Evolutionary conservation across 2,888 invertebrate species (phyloP).

Genomic region (Tachystola acroxantha): DNA sequence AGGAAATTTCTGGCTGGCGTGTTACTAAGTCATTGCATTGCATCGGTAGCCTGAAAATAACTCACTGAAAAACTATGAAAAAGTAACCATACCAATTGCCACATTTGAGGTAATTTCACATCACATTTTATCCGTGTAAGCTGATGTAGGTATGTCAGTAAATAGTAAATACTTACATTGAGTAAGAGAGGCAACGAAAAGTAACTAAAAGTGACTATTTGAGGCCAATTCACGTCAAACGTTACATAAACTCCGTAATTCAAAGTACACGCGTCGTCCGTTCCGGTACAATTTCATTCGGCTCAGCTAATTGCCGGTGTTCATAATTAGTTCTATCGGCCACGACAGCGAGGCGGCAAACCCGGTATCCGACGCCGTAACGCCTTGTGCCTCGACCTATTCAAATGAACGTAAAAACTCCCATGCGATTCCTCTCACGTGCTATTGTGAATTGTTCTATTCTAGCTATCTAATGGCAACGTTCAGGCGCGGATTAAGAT

Average conservation of each 20-base stretch:
- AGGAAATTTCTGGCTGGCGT: no score
- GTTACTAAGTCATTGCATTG: no score
- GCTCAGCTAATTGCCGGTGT: slow-evolving; percentile 23
- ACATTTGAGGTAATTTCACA: no score
- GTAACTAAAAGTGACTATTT: no score
- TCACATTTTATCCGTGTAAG: no score
- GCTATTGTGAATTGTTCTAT: slow-evolving; percentile 67
- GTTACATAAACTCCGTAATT: slow-evolving; percentile 7
- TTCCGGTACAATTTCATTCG: slow-evolving; percentile 18
- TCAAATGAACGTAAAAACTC: slow-evolving; percentile 49
- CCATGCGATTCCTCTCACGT: slow-evolving; percentile 68
- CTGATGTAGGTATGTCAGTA: no score
- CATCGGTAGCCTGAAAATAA: no score
- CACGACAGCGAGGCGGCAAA: slow-evolving; percentile 22
- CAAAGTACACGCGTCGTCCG: slow-evolving; percentile 1
- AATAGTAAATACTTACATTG: no score
- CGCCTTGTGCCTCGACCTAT: slow-evolving; percentile 26
- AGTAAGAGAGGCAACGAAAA: no score
- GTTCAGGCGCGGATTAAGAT: no score
- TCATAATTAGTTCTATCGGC: slow-evolving; percentile 28
- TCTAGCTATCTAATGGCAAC: slow-evolving; percentile 44
- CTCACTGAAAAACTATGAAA: no score
- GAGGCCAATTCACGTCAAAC: slow-evolving; percentile 7
- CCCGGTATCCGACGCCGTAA: slow-evolving; percentile 29
- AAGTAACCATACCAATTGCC: no score